phyloP scores from a whole-genome alignment of 2,113 vertebrate genomes.

The Colaptes auratus region DNA sequence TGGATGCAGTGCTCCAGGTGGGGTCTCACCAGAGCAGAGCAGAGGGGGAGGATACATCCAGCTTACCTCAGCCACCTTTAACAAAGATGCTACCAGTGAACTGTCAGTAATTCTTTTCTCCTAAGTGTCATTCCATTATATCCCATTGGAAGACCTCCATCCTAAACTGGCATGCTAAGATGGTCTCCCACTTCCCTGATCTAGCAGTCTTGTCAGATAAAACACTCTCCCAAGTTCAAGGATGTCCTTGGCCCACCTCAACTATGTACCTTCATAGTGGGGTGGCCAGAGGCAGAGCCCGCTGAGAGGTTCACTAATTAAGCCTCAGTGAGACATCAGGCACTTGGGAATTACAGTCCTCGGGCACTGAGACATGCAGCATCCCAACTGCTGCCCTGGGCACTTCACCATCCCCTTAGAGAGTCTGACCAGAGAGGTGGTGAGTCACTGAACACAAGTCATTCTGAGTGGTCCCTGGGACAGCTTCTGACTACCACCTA shows the following conservation, averaged over 20 bases:
- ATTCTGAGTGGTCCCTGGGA: not conserved
- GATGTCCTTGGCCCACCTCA: no score
- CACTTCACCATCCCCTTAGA: not conserved
- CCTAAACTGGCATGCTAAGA: not conserved
- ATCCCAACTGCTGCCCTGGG: not conserved
- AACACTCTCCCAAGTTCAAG: not conserved
- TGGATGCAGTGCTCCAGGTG: no score
- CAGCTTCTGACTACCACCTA: not conserved
- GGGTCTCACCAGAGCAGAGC: no score
- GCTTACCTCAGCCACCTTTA: not conserved
- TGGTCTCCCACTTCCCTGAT: not conserved
- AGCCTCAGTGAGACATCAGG: not conserved
- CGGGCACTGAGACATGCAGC: not conserved
- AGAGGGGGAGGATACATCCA: not conserved
- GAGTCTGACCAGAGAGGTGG: not conserved
- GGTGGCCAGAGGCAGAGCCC: not conserved
- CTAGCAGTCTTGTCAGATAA: not conserved
- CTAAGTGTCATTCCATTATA: not conserved
- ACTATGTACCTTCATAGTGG: accelerated
- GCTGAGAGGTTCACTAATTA: not conserved
- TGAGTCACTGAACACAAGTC: not conserved
- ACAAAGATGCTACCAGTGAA: not conserved
- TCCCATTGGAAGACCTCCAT: not conserved
- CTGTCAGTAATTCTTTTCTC: not conserved
- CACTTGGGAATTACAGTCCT: not conserved